These are phyloP conservation scores for Colletes latitarsis DNA, from an alignment of 1,140 invertebrate species.

Conservation along the genomic window DNA sequence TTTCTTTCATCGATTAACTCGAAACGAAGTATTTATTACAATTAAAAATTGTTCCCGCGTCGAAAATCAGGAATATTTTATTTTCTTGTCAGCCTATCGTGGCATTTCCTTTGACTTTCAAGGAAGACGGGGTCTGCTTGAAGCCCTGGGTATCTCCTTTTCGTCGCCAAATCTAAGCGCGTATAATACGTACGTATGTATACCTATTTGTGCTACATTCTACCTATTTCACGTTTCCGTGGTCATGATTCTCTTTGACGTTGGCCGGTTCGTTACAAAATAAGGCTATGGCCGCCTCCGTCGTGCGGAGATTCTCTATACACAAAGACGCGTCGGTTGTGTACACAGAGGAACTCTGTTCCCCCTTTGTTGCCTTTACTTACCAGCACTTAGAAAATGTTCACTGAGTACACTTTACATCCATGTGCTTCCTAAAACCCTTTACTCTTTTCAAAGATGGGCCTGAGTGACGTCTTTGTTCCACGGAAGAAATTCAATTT, in stretches of 20 bases:
- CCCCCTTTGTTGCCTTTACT: conserved; percentile 54
- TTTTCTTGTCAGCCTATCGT: neutral
- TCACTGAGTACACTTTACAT: conserved; percentile 56
- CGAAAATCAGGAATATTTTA: neutral
- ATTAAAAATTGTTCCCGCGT: no score
- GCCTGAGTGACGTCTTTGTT: conserved; percentile 30
- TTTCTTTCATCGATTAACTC: no score
- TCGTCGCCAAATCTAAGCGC: neutral
- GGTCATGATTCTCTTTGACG: conserved; percentile 52
- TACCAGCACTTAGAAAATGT: conserved; percentile 61
- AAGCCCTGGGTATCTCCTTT: neutral
- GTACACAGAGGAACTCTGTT: conserved; percentile 29
- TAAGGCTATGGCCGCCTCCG: conserved; percentile 37
- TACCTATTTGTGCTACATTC: conserved; percentile 34
- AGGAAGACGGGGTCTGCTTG: neutral
- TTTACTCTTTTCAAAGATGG: conserved; percentile 39
- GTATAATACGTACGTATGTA: neutral
- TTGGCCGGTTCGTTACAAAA: conserved; percentile 49
- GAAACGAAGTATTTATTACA: no score
- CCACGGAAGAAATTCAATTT: conserved; percentile 54
- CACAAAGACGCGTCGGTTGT: conserved; percentile 21
- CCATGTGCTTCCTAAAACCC: conserved; percentile 36
- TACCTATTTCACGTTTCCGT: conserved; percentile 34
- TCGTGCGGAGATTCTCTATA: conserved; percentile 11
- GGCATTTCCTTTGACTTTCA: neutral